These are phyloP conservation scores for Clepsis dumicolana DNA, from an alignment of 2,888 invertebrate species.

Conservation along the genomic window DNA sequence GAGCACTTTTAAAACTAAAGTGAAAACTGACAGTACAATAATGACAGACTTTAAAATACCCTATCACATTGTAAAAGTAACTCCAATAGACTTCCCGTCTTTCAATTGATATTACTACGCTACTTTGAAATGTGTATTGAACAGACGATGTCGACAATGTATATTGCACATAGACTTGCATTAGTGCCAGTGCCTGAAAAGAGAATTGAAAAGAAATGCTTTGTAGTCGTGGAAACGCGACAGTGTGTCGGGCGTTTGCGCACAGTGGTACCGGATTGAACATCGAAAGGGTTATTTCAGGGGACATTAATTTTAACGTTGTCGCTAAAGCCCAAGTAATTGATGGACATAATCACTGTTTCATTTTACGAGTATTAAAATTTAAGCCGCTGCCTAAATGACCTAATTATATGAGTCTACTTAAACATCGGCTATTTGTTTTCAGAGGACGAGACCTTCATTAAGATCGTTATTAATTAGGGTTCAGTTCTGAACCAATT, in stretches of 20 bases:
- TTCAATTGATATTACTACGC: not conserved
- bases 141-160: not conserved
- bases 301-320: slow-evolving; percentile 29
- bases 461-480: slow-evolving; percentile 3
- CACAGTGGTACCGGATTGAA: slow-evolving; percentile 5
- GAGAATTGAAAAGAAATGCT: slow-evolving; percentile 35
- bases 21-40: no score
- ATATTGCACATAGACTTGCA: slow-evolving; percentile 1
- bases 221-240: slow-evolving; percentile 19
- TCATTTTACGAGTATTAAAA: slow-evolving; percentile 29
- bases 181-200: slow-evolving; percentile 5
- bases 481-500: not conserved
- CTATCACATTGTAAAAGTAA: not conserved
- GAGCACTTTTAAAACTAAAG: no score
- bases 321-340: slow-evolving; percentile 16
- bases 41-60: not conserved
- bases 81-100: not conserved
- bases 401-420: slow-evolving; percentile 10
- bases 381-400: slow-evolving; percentile 11
- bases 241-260: slow-evolving; percentile 1
- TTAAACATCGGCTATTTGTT: slow-evolving; percentile 11
- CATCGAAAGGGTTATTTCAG: slow-evolving; percentile 27
- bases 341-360: slow-evolving; percentile 32
- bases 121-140: slow-evolving; percentile 7
- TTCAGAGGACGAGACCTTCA: not conserved